Conservation (phyloP, 2,797 vertebrate genomes). For the Acomys russatus region DNA sequence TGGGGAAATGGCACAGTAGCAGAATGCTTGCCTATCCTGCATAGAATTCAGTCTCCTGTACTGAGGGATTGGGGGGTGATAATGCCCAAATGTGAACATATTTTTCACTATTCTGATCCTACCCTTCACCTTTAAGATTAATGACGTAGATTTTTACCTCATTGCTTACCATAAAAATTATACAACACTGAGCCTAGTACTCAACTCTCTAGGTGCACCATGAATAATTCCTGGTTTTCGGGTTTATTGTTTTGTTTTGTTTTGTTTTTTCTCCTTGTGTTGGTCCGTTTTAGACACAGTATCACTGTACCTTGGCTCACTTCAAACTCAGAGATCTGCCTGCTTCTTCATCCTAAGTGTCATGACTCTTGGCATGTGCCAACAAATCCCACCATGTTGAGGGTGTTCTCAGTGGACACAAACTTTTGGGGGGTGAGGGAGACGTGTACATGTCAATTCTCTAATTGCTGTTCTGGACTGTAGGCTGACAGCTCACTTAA, state of each 20-base stretch:
- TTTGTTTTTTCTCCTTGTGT: too few relatives aligned
- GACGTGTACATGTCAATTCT: not conserved
- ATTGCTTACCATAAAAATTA: not conserved
- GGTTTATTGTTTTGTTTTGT: too few relatives aligned
- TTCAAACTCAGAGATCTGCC: not conserved
- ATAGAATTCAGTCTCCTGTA: not conserved
- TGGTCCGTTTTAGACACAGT: not conserved
- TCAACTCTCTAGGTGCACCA: not conserved
- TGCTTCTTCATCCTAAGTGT: not conserved
- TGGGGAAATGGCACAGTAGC: not conserved
- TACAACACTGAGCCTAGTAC: not conserved
- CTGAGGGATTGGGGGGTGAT: not conserved
- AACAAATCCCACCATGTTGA: not conserved
- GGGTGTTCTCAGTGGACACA: not conserved
- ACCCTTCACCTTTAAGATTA: constrained; percentile 1
- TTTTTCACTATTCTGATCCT: not conserved
- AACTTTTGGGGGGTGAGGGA: too few relatives aligned
- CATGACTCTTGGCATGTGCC: not conserved
- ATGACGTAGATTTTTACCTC: not conserved
- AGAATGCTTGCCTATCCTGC: not conserved
- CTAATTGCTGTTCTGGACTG: not conserved
- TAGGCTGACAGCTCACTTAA: not conserved
- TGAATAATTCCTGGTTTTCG: not conserved
- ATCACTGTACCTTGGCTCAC: not conserved
- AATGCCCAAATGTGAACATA: not conserved